These are phyloP conservation scores for Argentina silus DNA, from an alignment of 2,797 vertebrate genomes.

Conservation along the genomic window DNA sequence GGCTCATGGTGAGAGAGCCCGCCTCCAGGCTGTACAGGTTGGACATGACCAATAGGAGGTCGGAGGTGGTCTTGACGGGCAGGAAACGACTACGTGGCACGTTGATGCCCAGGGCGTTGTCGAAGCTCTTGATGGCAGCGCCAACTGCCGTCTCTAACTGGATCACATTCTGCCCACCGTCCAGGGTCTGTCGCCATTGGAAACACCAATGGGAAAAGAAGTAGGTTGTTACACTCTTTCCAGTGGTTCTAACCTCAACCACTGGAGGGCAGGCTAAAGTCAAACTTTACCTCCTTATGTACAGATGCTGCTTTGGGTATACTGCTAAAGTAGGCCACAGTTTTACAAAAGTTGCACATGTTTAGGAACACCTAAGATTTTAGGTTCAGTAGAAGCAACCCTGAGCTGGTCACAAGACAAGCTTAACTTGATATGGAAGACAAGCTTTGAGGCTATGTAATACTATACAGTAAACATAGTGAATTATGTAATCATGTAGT, in stretches of 20 bases:
- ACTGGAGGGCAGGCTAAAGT: too few relatives aligned
- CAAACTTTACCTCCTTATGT: too few relatives aligned
- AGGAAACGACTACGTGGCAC: constrained; percentile 97
- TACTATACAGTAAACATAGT: not conserved
- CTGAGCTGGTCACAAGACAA: not conserved
- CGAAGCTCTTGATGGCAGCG: constrained; percentile 97
- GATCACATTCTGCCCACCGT: constrained; percentile 93
- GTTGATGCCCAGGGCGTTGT: constrained; percentile 95
- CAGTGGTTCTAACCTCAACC: too few relatives aligned
- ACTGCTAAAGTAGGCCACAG: too few relatives aligned
- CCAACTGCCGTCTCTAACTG: constrained; percentile 98
- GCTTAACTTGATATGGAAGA: too few relatives aligned
- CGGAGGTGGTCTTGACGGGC: constrained; percentile 97
- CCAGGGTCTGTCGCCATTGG: constrained; percentile 83
- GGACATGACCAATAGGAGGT: constrained; percentile 97
- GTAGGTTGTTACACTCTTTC: not conserved
- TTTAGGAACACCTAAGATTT: not conserved
- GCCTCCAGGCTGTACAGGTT: constrained; percentile 97
- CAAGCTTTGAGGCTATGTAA: too few relatives aligned
- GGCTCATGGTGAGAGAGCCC: constrained; percentile 95
- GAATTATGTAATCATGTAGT: not conserved
- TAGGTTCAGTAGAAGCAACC: not conserved
- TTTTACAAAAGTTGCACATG: too few relatives aligned
- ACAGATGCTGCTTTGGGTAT: too few relatives aligned
- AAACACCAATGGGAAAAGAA: not conserved